These are phyloP conservation scores for Bombus fervidus DNA, from an alignment of 1,140 invertebrate genomes.

Conservation along the genomic window DNA sequence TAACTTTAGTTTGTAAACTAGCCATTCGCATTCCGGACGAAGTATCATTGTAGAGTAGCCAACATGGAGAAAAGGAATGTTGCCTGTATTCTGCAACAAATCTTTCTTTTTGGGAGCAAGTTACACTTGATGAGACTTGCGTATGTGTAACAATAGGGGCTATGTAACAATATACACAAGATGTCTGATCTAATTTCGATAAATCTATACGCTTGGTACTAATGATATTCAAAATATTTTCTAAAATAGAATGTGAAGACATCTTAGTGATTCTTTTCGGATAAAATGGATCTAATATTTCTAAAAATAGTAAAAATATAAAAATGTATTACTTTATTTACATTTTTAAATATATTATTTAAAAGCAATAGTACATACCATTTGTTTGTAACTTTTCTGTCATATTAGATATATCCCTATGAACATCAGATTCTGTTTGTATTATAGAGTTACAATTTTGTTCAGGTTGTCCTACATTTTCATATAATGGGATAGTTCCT, in stretches of 20 bases:
- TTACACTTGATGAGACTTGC: constrained; percentile 17
- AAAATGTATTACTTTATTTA: not conserved
- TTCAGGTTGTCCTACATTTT: constrained; percentile 18
- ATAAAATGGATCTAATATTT: constrained; percentile 63
- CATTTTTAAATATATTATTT: not conserved
- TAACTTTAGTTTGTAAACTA: constrained; percentile 37
- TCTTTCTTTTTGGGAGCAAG: constrained; percentile 57
- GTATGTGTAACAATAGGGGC: constrained; percentile 70
- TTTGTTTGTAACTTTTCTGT: constrained; percentile 42
- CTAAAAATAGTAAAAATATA: constrained; percentile 58
- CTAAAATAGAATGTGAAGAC: constrained; percentile 51
- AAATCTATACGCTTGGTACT: constrained; percentile 63
- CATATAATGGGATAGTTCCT: constrained; percentile 19
- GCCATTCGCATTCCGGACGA: constrained; percentile 67
- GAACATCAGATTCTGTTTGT: constrained; percentile 30
- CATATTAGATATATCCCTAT: constrained; percentile 28
- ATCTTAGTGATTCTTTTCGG: constrained; percentile 63
- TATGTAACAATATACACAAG: constrained; percentile 73
- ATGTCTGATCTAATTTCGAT: constrained; percentile 72
- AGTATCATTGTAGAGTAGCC: constrained; percentile 68
- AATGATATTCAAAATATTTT: constrained; percentile 71
- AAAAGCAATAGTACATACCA: constrained; percentile 40
- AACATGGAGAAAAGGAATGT: constrained; percentile 67
- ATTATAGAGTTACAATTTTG: constrained; percentile 14
- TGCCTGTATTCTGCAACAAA: constrained; percentile 66